Percentiles rank a stretch among this genome's conserved stretches.
phyloP scores from a whole-genome alignment of 1,140 invertebrate genomes.

The Hylaeus anthracinus region DNA sequence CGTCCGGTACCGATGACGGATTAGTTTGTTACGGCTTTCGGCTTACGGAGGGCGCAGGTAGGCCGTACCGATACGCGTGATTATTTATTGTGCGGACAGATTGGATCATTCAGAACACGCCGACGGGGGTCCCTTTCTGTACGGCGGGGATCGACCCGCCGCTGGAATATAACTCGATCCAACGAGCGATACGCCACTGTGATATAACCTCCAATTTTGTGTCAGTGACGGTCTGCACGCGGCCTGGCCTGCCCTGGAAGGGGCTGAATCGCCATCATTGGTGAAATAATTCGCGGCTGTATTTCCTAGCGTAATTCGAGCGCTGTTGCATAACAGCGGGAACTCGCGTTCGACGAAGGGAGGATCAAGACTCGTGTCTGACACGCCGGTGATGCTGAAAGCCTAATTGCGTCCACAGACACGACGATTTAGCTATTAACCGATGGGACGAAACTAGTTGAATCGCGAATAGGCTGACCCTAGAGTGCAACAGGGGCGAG shows the following conservation, averaged over 20 bases:
- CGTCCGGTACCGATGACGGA: slow-evolving; percentile 68
- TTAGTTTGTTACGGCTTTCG: slow-evolving; percentile 72
- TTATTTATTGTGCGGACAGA: slow-evolving; percentile 73
- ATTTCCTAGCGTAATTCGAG: not conserved
- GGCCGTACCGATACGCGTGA: slow-evolving; percentile 66
- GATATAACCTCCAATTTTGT: slow-evolving; percentile 60
- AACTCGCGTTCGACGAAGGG: not conserved
- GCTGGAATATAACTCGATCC: slow-evolving; percentile 64
- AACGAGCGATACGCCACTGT: slow-evolving; percentile 39
- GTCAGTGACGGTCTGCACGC: slow-evolving; percentile 22
- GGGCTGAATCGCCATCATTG: slow-evolving; percentile 4
- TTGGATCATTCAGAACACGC: slow-evolving; percentile 72
- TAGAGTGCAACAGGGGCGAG: too few species aligned
- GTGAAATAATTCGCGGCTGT: slow-evolving; percentile 19
- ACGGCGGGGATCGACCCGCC: slow-evolving; percentile 53
- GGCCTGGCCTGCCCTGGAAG: not conserved
- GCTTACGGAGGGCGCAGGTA: slow-evolving; percentile 57
- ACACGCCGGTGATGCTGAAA: not conserved
- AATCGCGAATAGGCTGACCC: not conserved
- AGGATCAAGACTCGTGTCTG: not conserved
- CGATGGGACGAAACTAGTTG: not conserved
- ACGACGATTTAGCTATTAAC: not conserved
- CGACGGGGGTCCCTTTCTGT: slow-evolving; percentile 56
- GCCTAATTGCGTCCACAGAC: not conserved
- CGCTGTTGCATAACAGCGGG: not conserved